Evolutionary conservation across 2,888 invertebrate genomes (phyloP).

Genomic region (Cacoxenus indagator): DNA sequence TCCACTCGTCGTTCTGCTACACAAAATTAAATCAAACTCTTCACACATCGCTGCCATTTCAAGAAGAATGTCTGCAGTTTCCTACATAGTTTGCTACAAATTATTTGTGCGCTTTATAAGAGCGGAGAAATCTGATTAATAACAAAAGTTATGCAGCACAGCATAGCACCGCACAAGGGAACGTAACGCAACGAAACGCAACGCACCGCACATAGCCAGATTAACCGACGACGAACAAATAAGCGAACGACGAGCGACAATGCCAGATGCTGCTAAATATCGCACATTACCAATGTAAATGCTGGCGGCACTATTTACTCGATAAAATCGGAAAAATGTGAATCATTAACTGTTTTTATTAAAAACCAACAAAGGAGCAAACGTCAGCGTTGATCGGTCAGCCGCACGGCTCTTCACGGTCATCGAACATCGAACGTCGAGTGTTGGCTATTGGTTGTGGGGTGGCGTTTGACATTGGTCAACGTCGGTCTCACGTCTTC

Average conservation of each 20-base stretch:
- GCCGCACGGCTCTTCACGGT: too few relatives aligned
- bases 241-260: too few relatives aligned
- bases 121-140: constrained; percentile 4
- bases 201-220: too few relatives aligned
- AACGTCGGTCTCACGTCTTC: background rate
- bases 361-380: constrained; percentile 39
- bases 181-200: too few relatives aligned
- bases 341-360: constrained; percentile 54
- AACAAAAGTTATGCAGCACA: background rate
- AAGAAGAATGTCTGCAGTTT: background rate
- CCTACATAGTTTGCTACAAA: background rate
- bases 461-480: too few relatives aligned
- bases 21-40: too few relatives aligned
- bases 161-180: too few relatives aligned
- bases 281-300: constrained; percentile 13
- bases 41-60: too few relatives aligned
- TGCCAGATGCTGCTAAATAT: constrained; percentile 17
- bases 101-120: background rate
- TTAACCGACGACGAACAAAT: too few relatives aligned
- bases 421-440: too few relatives aligned
- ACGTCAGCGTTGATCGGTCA: background rate
- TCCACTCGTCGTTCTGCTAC: too few relatives aligned
- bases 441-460: background rate
- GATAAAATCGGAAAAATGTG: constrained; percentile 39
- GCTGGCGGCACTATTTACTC: constrained; percentile 14